Evolutionary conservation across 2,797 vertebrate species (phyloP).

Genomic region (Peromyscus nudipes): DNA sequence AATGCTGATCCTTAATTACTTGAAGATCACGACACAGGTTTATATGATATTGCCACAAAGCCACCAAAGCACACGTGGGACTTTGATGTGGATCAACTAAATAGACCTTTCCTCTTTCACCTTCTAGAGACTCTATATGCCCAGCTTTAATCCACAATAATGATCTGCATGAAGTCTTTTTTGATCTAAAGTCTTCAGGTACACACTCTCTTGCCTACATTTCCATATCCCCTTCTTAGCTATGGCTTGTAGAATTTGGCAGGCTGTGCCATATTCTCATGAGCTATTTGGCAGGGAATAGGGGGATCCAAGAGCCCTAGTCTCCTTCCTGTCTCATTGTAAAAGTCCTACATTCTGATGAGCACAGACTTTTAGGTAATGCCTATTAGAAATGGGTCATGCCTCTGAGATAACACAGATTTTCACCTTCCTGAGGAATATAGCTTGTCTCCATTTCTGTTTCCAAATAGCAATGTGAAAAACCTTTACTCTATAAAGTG

Average conservation of each 20-base stretch:
- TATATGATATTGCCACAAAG: not conserved
- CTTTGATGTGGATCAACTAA: not conserved
- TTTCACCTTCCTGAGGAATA: not conserved
- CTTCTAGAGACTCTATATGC: not conserved
- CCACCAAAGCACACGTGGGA: rapidly evolving
- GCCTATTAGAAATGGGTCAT: too few species aligned
- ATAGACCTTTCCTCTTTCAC: not conserved
- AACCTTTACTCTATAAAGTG: not conserved
- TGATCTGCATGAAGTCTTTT: not conserved
- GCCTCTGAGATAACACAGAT: not conserved
- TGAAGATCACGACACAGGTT: not conserved
- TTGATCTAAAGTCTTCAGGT: not conserved
- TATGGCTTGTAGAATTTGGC: not conserved
- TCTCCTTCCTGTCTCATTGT: too few species aligned
- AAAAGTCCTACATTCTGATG: rapidly evolving
- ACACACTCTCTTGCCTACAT: not conserved
- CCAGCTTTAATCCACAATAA: not conserved
- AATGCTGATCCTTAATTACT: not conserved
- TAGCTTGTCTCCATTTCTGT: not conserved
- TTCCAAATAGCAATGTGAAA: not conserved
- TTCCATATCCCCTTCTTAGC: not conserved
- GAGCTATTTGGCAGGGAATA: rapidly evolving
- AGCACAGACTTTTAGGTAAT: not conserved
- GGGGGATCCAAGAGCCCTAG: rapidly evolving
- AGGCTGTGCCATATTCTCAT: too few species aligned